phyloP scores from a whole-genome alignment of 2,888 invertebrate genomes.

The Ommatoiulus sabulosus region DNA sequence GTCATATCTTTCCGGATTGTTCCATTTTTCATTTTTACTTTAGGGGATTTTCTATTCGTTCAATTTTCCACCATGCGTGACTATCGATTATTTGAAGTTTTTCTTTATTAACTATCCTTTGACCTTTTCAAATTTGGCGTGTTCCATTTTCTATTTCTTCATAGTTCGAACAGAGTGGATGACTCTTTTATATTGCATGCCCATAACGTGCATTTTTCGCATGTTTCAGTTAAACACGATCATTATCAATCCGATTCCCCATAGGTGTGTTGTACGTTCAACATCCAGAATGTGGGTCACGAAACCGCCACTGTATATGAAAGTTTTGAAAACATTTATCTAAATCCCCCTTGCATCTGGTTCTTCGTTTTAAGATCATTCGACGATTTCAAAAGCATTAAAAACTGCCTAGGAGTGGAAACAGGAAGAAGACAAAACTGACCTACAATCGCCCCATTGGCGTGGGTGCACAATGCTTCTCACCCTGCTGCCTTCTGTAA shows the following conservation, averaged over 20 bases:
- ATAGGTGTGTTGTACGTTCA: neutral
- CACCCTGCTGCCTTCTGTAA: neutral
- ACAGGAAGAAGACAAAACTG: neutral
- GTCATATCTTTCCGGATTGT: too few relatives aligned
- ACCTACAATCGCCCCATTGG: neutral
- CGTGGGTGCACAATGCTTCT: conserved; percentile 34
- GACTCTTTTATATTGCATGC: too few relatives aligned
- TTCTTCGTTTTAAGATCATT: conserved; percentile 3
- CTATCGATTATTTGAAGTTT: too few relatives aligned
- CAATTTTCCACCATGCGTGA: too few relatives aligned
- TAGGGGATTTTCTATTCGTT: too few relatives aligned
- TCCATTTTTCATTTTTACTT: too few relatives aligned
- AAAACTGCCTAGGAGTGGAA: neutral
- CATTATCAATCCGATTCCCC: conserved; percentile 21
- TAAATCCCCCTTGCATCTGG: neutral
- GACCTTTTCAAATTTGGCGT: too few relatives aligned
- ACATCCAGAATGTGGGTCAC: conserved; percentile 26
- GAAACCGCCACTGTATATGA: neutral
- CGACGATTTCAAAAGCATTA: neutral
- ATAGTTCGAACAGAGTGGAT: too few relatives aligned
- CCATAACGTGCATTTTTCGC: neutral
- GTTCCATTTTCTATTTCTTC: too few relatives aligned
- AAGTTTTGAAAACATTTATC: neutral
- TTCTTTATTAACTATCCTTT: too few relatives aligned
- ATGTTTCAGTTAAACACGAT: neutral